Base-by-base conservation (phyloP, 1,140 invertebrate genomes). In the Apis dorsata region DNA sequence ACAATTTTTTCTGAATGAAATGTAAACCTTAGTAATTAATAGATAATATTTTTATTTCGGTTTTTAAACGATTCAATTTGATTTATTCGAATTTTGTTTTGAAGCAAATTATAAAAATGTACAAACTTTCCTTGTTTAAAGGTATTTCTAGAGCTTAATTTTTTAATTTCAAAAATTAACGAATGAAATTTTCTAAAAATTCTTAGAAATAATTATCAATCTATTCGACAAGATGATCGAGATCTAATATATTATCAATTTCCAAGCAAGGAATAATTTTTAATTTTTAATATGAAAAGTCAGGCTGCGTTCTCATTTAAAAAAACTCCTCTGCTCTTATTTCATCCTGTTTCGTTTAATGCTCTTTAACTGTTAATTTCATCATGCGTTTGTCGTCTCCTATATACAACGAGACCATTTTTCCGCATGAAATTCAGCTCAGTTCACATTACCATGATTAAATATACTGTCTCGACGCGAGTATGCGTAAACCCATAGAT, bases 391-490 rank as follows among this genome's bases (percentile, higher is more conserved):
- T 13, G 24, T 4, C 17, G 24, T 44, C 12, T 21, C 24, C 11
- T 15, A 17, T 34, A 34, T 11, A 10, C 19, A 73, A 9, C 55
- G 71, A n/a, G 19, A 21, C 34, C 55, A 73, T 59, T 73, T 73
- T 73, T 59, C 21, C 19, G 28, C 24, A 4, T 55, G 44, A 73
- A 73, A 73, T 73, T 19, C 53, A 59, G 28, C 59, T 34, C 71
- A 17, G 53, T 73, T 73, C 55, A 12, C 55, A 73, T 59, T 73
- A 34, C 55, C 15, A 28, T 59, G 71, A 73, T 73, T 73, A 73
- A 72, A 34, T 11, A 72, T 69, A 70, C 28, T 44, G 55, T 21
- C 53, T 59, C 28, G 28, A n/a, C 71, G 55, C 28, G 55, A 59
- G 53, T 19, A 13, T 34, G 71, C 51, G 55, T 73, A 21, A 59